Evolutionary conservation across 2,113 vertebrate genomes (phyloP), one percentile per base, ranked within the genome.

Genomic region (Oceanites oceanicus): DNA sequence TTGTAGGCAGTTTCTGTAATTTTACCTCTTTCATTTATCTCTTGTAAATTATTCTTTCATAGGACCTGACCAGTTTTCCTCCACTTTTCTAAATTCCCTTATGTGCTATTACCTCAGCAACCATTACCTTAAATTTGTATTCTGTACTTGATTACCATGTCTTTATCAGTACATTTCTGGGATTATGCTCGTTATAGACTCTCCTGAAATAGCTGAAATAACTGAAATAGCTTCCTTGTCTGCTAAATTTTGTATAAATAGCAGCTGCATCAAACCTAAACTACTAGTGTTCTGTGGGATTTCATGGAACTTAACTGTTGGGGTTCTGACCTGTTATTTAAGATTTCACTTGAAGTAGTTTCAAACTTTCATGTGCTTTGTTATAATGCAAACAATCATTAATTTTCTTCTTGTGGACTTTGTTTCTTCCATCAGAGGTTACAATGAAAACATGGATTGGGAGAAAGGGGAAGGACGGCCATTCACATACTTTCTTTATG

Each of bases 391-490:
- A 72, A 40, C 19, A 17, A n/a, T 42, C 11, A 30, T 62, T 27
- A 14, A 16, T 88, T 84, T 85, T 74, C 53, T 79, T 75, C 32
- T 55, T 80, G 53, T 59, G 47, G 42, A 26, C 34, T 94, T 93
- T 62, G 11, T 94, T 88, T 93, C 30, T 87, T 96, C 68, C 56
- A 73, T 50, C 96, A 99, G 99, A 95, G 99, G 99, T 81, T 98
- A 98, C 6, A 97, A 98, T 86, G 59, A 95, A 4, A n/a, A 97
- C 83, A 98, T 99, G 86, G 96, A 99, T 92, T 99, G 99, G 99
- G 98, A 99, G 56, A 98, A 98, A 75, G 98, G 98, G 36, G 97
- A 99, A 95, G 99, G 99, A 21, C 91, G 91, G 2, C 98, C 99
- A 10, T 99, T 98, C 10, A 85, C 98, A 0, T 99, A 99, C 96